A percentile compares a stretch with the other conserved stretches of the same genome.
phyloP scores from a whole-genome alignment of 2,797 vertebrate species.

The Potorous gilbertii region DNA sequence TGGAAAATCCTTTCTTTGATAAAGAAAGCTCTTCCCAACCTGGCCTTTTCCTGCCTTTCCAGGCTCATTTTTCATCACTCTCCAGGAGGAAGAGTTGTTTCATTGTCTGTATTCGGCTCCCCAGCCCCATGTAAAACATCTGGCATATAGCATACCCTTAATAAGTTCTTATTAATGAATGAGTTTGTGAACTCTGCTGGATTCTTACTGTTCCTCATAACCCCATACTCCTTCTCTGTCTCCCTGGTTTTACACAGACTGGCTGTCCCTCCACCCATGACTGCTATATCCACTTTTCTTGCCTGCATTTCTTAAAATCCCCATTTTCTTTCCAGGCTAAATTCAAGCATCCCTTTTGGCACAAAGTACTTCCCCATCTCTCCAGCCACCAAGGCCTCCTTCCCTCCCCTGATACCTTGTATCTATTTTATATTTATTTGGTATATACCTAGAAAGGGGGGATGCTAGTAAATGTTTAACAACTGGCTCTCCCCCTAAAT shows the following conservation, averaged over 20 bases:
- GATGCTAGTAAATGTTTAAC: neutral
- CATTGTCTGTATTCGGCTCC: neutral
- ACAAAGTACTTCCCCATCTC: neutral
- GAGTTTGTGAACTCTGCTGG: neutral
- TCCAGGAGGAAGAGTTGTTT: neutral
- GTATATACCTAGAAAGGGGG: neutral
- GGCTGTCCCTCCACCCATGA: too few relatives aligned
- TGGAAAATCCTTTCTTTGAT: neutral
- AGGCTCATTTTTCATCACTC: neutral
- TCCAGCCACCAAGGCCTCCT: neutral
- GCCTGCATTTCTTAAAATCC: neutral
- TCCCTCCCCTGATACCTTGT: neutral
- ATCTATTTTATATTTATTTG: neutral
- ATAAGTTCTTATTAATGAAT: neutral
- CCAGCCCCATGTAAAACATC: neutral
- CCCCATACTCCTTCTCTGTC: neutral
- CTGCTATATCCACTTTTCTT: neutral
- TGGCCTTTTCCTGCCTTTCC: neutral
- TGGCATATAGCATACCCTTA: neutral
- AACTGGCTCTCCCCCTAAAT: neutral
- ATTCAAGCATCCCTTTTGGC: neutral
- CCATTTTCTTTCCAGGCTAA: neutral
- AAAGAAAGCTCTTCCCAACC: neutral
- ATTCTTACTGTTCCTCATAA: neutral
- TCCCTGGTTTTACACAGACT: neutral